Base-by-base conservation (phyloP, 1,140 invertebrate species). In the Lamellibrachia luymesi region DNA sequence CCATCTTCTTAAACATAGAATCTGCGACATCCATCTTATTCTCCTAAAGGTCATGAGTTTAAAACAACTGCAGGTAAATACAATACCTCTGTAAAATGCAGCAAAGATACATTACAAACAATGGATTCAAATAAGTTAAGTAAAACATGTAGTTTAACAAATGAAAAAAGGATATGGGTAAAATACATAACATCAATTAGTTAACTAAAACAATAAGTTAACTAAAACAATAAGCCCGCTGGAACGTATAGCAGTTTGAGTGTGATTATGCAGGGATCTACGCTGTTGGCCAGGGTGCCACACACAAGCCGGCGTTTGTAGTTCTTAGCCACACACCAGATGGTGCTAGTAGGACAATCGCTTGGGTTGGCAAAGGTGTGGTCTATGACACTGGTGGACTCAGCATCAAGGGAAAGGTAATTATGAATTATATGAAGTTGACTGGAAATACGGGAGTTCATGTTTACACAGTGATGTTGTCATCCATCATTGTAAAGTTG, bases 311-410 rank as follows among this genome's bases (percentile, higher is more conserved):
- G 25, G 98, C 98, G 1, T 97, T 99, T 4, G 98, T 97, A 8
- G 97, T 98, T 8, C 96, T 99, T 25, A 98, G 97, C 92, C 97
- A 98, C 95, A 95, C 94, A 49, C 97, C 97, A 38, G 96, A 96
- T 27, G 97, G 97, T 5, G 98, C 98, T 17, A 97, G 97, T 25
- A 97, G 98, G 94, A 98, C 97, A 4, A 97, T 98, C 93, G 98
- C 98, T 4, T 98, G 98, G 97, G 98, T 99, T 91, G 98, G 98
- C 51, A 99, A 99, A 96, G 98, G 97, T 92, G 99, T 99, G 95
- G 98, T 99, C 8, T 99, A 98, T 96, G 98, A 99, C 95, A 99
- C 98, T 94, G 98, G 98, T 95, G 98, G 98, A 49, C 97, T 99
- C 90, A 98, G 98, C 95, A 98, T 99, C 95, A 99, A 99, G 96